phyloP scores from a whole-genome alignment of 1,140 invertebrate genomes.

The Leptinotarsa texana region DNA sequence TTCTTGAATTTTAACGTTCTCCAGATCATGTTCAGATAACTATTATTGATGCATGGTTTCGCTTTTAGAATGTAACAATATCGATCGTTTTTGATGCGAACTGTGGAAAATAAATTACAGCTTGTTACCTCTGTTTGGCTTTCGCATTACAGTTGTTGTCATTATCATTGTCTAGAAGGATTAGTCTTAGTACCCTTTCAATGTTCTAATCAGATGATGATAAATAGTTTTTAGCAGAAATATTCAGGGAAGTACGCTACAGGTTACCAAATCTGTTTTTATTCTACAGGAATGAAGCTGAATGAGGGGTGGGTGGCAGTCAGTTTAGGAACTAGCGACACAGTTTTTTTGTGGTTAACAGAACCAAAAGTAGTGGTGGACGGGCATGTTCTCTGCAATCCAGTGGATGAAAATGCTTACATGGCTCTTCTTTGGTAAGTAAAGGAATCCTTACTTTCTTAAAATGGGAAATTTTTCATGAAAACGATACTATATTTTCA shows the following conservation, averaged over 20 bases:
- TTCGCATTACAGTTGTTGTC: background rate
- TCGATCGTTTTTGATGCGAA: too few species aligned
- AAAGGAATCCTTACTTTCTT: background rate
- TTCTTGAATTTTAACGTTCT: too few species aligned
- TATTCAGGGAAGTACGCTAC: background rate
- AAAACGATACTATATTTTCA: too few species aligned
- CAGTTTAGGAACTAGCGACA: slow-evolving; percentile 93
- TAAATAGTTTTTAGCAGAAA: background rate
- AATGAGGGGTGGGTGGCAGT: slow-evolving; percentile 81
- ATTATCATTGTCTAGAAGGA: too few species aligned
- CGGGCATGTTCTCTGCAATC: slow-evolving; percentile 88
- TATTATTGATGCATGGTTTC: too few species aligned
- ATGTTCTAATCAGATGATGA: too few species aligned
- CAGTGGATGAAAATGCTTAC: slow-evolving; percentile 73
- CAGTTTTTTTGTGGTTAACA: slow-evolving; percentile 79
- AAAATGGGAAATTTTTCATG: background rate
- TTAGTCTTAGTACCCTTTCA: too few species aligned
- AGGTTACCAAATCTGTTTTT: background rate
- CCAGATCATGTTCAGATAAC: too few species aligned
- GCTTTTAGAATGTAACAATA: too few species aligned
- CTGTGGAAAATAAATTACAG: background rate
- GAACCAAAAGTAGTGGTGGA: slow-evolving; percentile 69
- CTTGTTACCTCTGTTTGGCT: background rate
- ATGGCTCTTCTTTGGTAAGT: slow-evolving; percentile 87
- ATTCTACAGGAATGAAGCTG: slow-evolving; percentile 73